Conservation (phyloP, 2,797 vertebrate species). For the Serranus cabrilla region DNA sequence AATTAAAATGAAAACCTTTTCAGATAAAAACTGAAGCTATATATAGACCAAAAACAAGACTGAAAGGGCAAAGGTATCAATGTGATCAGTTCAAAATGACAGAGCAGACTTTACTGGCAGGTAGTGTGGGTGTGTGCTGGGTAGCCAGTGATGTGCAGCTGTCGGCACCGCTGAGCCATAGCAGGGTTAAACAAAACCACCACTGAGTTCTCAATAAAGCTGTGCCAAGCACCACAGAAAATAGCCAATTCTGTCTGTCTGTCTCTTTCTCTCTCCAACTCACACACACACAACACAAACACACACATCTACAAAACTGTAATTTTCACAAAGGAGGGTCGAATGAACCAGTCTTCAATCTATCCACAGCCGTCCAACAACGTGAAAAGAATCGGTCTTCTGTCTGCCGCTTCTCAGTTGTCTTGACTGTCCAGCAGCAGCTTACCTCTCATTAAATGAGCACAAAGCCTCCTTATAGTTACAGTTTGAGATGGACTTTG, state of each 20-base stretch:
- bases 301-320: slow-evolving; percentile 38
- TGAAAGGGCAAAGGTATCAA: slow-evolving; percentile 9
- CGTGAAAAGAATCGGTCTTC: slow-evolving; percentile 60
- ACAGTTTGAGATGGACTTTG: slow-evolving; percentile 39
- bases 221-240: slow-evolving; percentile 61
- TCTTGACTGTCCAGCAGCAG: slow-evolving; percentile 44
- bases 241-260: slow-evolving; percentile 64
- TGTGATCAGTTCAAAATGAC: slow-evolving; percentile 45
- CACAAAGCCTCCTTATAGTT: slow-evolving; percentile 46
- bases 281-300: slow-evolving; percentile 6
- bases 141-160: slow-evolving; percentile 64
- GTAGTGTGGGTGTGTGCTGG: slow-evolving; percentile 34
- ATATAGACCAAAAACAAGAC: slow-evolving; percentile 6
- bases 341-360: slow-evolving; percentile 59
- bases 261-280: slow-evolving; percentile 32
- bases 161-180: slow-evolving; percentile 57
- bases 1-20: slow-evolving; percentile 38
- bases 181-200: slow-evolving; percentile 67
- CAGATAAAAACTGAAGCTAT: slow-evolving; percentile 19
- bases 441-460: slow-evolving; percentile 61
- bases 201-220: slow-evolving; percentile 64
- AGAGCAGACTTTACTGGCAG: slow-evolving; percentile 51
- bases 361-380: slow-evolving; percentile 68
- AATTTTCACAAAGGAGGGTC: slow-evolving; percentile 49
- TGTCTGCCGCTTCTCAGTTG: slow-evolving; percentile 30